phyloP scores from a whole-genome alignment of 2,797 vertebrate genomes.

The Sylvilagus floridanus region DNA sequence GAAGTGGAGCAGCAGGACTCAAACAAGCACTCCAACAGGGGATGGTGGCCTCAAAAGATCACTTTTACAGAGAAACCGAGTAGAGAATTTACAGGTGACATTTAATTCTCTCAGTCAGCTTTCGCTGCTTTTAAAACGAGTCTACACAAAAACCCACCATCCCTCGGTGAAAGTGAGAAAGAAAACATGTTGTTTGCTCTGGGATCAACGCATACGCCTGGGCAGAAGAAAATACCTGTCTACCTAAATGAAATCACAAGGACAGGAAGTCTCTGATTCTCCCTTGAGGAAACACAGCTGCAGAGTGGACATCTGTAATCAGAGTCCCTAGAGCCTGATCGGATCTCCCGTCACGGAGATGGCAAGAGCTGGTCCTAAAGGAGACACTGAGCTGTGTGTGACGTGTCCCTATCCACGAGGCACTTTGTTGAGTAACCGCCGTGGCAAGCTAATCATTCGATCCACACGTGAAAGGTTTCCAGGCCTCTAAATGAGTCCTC shows the following conservation, averaged over 20 bases:
- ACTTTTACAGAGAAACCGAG: conserved; percentile 47
- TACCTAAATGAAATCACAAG: conserved; percentile 67
- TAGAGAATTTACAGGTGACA: conserved; percentile 61
- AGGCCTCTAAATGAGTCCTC: conserved; percentile 13
- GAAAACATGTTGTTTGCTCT: conserved; percentile 50
- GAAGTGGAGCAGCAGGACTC: too few species aligned
- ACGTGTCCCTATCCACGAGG: neutral
- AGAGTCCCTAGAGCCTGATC: conserved; percentile 13
- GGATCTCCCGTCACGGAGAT: neutral
- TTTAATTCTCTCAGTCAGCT: conserved; percentile 41
- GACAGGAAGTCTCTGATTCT: conserved; percentile 64
- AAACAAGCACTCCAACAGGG: too few species aligned
- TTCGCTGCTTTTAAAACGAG: conserved; percentile 14
- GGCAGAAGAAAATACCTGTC: conserved; percentile 26
- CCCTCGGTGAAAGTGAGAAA: conserved; percentile 23
- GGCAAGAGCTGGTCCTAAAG: neutral
- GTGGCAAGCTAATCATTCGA: neutral
- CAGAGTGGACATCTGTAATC: conserved; percentile 64
- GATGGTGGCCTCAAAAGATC: neutral
- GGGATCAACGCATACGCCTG: conserved; percentile 21
- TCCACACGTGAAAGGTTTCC: conserved; percentile 32
- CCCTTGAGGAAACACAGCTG: conserved; percentile 46
- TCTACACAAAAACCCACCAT: neutral
- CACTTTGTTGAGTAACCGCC: neutral
- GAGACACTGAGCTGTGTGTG: neutral